Evolutionary conservation across 2,888 invertebrate species (phyloP).

Genomic region (Chydorus sphaericus): DNA sequence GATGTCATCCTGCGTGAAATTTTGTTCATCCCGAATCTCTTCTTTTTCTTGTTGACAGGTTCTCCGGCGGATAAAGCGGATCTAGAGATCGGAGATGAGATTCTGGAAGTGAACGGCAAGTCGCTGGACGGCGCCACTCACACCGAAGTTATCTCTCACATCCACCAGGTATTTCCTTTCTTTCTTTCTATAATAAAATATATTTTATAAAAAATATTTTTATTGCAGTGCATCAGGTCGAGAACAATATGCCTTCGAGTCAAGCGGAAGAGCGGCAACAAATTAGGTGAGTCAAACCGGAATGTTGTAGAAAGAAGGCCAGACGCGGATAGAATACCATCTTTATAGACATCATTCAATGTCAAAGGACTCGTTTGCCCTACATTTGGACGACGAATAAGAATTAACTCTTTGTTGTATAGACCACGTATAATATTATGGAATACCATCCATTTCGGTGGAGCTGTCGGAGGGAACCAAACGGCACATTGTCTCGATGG

Average conservation of each 20-base stretch:
- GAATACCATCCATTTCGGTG: too few relatives aligned
- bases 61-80: slow-evolving; percentile 81
- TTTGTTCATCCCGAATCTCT: slow-evolving; percentile 7
- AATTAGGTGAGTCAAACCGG: slow-evolving; percentile 57
- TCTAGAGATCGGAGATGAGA: slow-evolving; percentile 91
- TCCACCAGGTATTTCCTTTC: slow-evolving; percentile 61
- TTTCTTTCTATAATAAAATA: background rate
- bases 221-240: slow-evolving; percentile 82
- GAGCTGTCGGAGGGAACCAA: too few relatives aligned
- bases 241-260: slow-evolving; percentile 87
- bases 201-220: background rate
- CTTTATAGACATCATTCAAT: too few relatives aligned
- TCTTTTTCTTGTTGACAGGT: slow-evolving; percentile 36
- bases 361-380: too few relatives aligned
- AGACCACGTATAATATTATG: too few relatives aligned
- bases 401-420: too few relatives aligned
- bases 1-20: too few relatives aligned
- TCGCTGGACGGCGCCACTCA: slow-evolving; percentile 80
- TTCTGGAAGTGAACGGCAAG: slow-evolving; percentile 91
- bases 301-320: too few relatives aligned
- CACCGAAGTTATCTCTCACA: slow-evolving; percentile 82
- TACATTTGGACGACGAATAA: too few relatives aligned
- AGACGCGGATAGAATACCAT: too few relatives aligned
- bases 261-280: slow-evolving; percentile 70
- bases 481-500: too few relatives aligned